Evolutionary conservation across 37 sponge, comb jelly and placozoan species (phyloP), one percentile per base, ranked within the genome.

Genomic region (Axinella damicornis): DNA sequence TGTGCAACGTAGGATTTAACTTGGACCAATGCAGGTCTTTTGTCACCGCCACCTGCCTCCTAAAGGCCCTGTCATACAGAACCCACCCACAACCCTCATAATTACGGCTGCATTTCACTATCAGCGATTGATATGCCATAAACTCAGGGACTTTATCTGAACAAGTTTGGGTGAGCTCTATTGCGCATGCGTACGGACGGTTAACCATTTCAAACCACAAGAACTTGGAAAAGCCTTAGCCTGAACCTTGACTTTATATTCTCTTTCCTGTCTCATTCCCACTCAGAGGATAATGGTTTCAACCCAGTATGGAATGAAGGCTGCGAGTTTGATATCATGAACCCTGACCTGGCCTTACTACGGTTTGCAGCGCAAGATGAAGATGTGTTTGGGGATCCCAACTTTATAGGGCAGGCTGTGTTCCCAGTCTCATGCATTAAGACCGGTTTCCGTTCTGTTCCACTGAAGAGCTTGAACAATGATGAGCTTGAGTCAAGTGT

Each of bases 351-450:
- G 36, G 96, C 99, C 33, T 77, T 97, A 40, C 65, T 99, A 20
- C 71, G 97, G 36, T 99, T 99, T 69, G 83, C 66, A 6, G 96
- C 91, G 27, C 89, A 85, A 35, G 99, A 99, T 72, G 92, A 88
- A 46, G 98, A 99, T 76, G 91, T 90, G 73, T 99, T 99, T 73
- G 98, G 98, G 1, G 99, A 99, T 37, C 94, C 98, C 20, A 97
- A 95, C 65, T 93, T 93, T 77, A 81, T 99, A 2, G 96, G 98
- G 0, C 97, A 97, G 76, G 98, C 96, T 16, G 88, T 90, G 52
- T 91, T 83, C 74, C 99, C 99, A 5, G 58, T 99, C 27, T 16
- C 22, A 9, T 87, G 87, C 61, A 77, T 99, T 36, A 85, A 83
- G 34, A 58, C 92, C 19, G 99, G 99, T 16, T 99, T 88, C 86